These are phyloP conservation scores for Yponomeuta malinellus DNA, from an alignment of 2,888 invertebrate species.

Conservation along the genomic window DNA sequence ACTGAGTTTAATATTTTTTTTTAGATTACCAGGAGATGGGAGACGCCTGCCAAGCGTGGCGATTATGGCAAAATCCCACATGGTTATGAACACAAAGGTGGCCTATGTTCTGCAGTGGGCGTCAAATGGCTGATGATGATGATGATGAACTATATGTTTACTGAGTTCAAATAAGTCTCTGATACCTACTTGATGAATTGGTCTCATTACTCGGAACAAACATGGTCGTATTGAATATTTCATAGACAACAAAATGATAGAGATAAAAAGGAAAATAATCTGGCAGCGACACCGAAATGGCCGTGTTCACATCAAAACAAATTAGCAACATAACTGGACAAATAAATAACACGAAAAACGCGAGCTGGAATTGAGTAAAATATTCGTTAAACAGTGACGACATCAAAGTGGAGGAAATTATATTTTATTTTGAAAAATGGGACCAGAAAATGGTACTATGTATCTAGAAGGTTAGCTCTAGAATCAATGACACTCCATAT, in stretches of 20 bases:
- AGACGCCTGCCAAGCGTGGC: no score
- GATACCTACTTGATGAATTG: no score
- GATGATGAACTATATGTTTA: no score
- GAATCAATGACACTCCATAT: no score
- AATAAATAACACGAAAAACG: not conserved
- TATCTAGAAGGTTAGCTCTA: not conserved
- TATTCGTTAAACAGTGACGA: not conserved
- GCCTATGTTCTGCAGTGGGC: no score
- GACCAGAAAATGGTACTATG: not conserved
- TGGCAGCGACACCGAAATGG: constrained; percentile 2
- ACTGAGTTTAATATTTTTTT: no score
- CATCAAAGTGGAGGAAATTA: not conserved
- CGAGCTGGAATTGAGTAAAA: not conserved
- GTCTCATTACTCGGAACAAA: no score
- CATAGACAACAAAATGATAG: not conserved
- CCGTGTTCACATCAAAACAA: constrained; percentile 1
- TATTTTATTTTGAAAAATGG: not conserved
- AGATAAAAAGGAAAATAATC: not conserved
- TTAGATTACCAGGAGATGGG: no score
- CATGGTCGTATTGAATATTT: not conserved
- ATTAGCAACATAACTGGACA: not conserved
- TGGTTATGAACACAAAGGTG: no score
- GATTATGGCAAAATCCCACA: no score
- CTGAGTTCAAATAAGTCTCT: no score
- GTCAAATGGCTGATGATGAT: no score